Percentiles rank a stretch among this genome's conserved stretches.
Conservation (phyloP, 2,797 vertebrate genomes). For the Megalops cyprinoides region DNA sequence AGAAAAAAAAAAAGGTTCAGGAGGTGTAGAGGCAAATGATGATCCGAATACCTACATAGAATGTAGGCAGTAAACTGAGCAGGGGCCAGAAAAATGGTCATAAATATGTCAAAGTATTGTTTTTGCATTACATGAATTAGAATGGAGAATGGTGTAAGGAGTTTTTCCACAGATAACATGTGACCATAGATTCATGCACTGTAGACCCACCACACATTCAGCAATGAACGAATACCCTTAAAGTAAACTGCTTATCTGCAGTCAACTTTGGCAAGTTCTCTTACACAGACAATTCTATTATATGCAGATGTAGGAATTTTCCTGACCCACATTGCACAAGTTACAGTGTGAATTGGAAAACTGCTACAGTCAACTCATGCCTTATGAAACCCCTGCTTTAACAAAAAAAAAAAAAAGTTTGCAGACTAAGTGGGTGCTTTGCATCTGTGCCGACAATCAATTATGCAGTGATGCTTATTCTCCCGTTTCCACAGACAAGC, state of each 20-base stretch:
- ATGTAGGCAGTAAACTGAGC: too few species aligned
- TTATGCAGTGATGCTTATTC: conserved; percentile 12
- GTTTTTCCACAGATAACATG: background rate
- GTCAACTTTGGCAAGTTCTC: background rate
- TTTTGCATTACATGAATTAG: background rate
- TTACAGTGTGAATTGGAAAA: conserved; percentile 9
- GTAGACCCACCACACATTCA: too few species aligned
- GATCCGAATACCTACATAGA: too few species aligned
- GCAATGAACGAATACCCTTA: background rate
- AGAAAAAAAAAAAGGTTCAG: too few species aligned
- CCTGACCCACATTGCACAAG: conserved; percentile 7
- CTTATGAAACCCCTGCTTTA: conserved; percentile 22
- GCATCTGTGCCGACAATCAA: conserved; percentile 5
- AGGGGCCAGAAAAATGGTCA: background rate
- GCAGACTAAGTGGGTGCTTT: background rate
- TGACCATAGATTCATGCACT: background rate
- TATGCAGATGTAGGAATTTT: too few species aligned
- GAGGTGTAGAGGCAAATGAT: too few species aligned
- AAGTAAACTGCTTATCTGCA: background rate
- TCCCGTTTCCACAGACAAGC: background rate
- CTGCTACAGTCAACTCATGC: conserved; percentile 1
- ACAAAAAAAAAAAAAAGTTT: background rate
- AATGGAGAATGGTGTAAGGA: background rate
- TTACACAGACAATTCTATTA: too few species aligned
- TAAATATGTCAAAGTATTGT: background rate